Evolutionary conservation across 2,797 vertebrate species (phyloP).

Genomic region (Enteromius mattozi): DNA sequence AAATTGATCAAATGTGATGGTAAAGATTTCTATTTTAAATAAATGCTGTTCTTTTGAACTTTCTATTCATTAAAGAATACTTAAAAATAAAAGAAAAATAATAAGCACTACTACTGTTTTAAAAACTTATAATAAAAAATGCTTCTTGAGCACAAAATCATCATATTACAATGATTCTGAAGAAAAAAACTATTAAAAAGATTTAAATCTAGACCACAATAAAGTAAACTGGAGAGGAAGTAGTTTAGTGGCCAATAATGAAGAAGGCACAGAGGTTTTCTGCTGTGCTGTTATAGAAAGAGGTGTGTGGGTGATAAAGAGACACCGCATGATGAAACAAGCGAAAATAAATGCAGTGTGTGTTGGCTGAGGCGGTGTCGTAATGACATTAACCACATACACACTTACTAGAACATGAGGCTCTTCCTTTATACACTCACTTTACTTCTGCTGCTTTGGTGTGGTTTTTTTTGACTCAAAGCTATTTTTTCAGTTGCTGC

Average conservation of each 20-base stretch:
- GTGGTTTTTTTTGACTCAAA: background rate
- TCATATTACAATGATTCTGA: background rate
- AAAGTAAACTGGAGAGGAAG: background rate
- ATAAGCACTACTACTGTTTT: background rate
- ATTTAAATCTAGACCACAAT: no score
- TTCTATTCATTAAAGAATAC: background rate
- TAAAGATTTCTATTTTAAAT: background rate
- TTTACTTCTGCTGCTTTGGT: background rate
- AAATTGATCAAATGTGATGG: background rate
- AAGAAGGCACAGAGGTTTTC: background rate
- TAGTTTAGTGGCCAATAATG: background rate
- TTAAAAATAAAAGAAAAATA: background rate
- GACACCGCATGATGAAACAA: conserved; percentile 32
- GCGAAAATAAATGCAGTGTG: background rate
- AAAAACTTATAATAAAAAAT: background rate
- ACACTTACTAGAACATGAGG: background rate
- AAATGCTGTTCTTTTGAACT: background rate
- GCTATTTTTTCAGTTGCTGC: background rate
- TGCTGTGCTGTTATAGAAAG: background rate
- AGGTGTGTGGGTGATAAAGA: conserved; percentile 11
- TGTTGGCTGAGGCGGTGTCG: background rate
- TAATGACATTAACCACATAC: background rate
- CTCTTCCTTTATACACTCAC: background rate
- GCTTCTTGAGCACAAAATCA: background rate
- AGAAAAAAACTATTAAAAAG: no score